These are phyloP conservation scores for Temnothorax curvispinosus DNA, from an alignment of 1,140 invertebrate genomes.

Conservation along the genomic window DNA sequence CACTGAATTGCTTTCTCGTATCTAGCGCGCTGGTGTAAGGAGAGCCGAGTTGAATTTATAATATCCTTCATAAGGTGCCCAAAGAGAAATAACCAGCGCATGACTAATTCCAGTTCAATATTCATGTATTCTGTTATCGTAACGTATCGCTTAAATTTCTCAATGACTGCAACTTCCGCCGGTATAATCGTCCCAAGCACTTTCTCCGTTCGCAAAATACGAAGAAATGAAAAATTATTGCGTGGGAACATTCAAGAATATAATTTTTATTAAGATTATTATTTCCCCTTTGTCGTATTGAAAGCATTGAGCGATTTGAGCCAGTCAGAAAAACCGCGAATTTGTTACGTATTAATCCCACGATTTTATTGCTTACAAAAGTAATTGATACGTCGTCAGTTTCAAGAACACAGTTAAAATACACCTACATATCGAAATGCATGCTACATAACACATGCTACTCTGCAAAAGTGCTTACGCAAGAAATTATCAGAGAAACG, in stretches of 20 bases:
- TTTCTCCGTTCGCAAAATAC: slow-evolving; percentile 10
- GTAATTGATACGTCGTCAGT: not conserved
- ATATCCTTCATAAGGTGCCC: not conserved
- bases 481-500: slow-evolving; percentile 36
- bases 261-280: slow-evolving; percentile 6
- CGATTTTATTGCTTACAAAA: not conserved
- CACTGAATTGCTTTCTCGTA: slow-evolving; percentile 64
- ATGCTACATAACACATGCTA: not conserved
- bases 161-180: not conserved
- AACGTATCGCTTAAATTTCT: not conserved
- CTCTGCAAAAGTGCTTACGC: not conserved
- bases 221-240: not conserved
- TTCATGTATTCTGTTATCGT: not conserved
- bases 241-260: not conserved
- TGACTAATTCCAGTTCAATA: slow-evolving; percentile 18
- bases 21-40: not conserved
- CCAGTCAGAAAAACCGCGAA: not conserved
- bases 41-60: slow-evolving; percentile 20
- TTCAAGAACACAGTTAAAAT: not conserved
- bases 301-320: not conserved
- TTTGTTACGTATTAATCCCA: not conserved
- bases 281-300: not conserved
- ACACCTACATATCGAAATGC: not conserved
- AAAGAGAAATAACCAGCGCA: not conserved
- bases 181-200: not conserved